Evolutionary conservation across 2,113 vertebrate genomes (phyloP).

Genomic region (Carassius carassius): DNA sequence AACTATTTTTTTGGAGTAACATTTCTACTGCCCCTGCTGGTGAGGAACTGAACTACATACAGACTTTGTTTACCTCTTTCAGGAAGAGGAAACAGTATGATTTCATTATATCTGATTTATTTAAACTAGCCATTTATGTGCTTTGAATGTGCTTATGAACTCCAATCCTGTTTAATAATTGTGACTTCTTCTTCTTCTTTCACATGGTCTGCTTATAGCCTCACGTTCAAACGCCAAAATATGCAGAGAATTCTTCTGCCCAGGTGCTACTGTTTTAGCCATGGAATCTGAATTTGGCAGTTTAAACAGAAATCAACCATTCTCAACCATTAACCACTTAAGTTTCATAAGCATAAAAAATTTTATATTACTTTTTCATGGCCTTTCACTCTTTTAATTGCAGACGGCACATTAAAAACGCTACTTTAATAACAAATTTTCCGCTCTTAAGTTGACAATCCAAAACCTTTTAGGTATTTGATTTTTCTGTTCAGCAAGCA

Average conservation of each 20-base stretch:
- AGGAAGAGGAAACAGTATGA: conserved; percentile 64
- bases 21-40: conserved; percentile 65
- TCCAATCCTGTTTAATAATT: neutral
- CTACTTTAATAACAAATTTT: conserved; percentile 27
- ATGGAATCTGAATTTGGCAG: conserved; percentile 19
- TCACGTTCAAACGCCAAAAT: conserved; percentile 55
- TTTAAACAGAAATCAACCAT: conserved; percentile 26
- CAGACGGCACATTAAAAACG: conserved; percentile 10
- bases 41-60: conserved; percentile 56
- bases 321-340: conserved; percentile 29
- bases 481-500: conserved; percentile 30
- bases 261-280: conserved; percentile 24
- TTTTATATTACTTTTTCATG: neutral
- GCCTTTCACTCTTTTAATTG: conserved; percentile 1
- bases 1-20: neutral
- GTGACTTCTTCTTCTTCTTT: neutral
- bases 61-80: conserved; percentile 61
- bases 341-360: conserved; percentile 13
- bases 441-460: neutral
- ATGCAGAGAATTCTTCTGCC: conserved; percentile 51
- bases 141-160: conserved; percentile 59
- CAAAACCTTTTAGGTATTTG: conserved; percentile 22
- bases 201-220: neutral
- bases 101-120: conserved; percentile 70
- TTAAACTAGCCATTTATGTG: conserved; percentile 55